These are phyloP conservation scores for Pituophis catenifer DNA, from an alignment of 2,113 vertebrate species.

Conservation along the genomic window DNA sequence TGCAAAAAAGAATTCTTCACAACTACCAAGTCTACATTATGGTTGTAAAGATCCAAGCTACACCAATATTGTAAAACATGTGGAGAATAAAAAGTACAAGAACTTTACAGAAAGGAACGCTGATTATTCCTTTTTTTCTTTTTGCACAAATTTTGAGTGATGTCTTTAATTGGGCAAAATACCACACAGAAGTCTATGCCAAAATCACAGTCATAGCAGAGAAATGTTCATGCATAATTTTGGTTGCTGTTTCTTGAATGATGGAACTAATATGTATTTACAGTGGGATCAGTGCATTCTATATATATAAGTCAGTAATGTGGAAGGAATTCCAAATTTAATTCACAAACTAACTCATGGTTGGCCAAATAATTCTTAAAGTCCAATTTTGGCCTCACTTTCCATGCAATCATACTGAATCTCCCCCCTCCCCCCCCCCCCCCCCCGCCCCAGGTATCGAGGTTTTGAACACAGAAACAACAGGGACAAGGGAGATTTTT, in stretches of 20 bases:
- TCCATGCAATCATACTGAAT: not conserved
- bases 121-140: not conserved
- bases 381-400: not conserved
- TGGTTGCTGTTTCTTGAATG: not conserved
- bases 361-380: not conserved
- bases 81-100: not conserved
- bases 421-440: too few species aligned
- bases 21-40: not conserved
- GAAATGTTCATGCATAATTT: not conserved
- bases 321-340: not conserved
- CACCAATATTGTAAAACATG: not conserved
- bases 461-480: not conserved
- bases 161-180: not conserved
- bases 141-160: not conserved
- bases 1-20: not conserved
- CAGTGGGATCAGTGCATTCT: not conserved
- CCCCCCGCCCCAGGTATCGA: not conserved
- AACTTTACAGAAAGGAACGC: not conserved
- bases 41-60: not conserved
- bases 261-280: not conserved
- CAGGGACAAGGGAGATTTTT: not conserved
- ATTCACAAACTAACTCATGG: not conserved
- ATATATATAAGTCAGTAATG: not conserved
- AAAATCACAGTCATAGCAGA: not conserved
- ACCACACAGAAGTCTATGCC: not conserved